Evolutionary conservation across 2,888 invertebrate species (phyloP), one percentile per base, ranked within the genome.

Genomic region (Phrixothrix hirtus): DNA sequence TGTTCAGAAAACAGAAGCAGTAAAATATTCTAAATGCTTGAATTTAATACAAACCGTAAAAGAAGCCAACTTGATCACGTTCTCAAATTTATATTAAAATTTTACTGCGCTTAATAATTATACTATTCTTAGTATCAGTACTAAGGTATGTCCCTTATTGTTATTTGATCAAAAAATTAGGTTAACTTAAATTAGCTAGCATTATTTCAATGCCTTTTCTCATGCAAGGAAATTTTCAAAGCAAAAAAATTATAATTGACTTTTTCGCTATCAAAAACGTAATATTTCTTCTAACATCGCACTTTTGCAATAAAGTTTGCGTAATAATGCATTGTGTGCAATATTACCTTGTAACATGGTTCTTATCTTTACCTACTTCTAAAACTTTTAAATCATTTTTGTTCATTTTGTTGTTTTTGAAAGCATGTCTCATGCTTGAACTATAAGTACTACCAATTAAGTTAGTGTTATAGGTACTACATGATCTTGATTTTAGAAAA

Each of bases 171-270:
- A 7, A 43, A 43, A 43, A 47, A 32, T 38, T 38, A 13, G 38
- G 46, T 38, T 47, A 39, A 39, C 11, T 31, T 39, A 45, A 45
- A 36, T 36, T 45, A 36, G 13, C 36, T 13, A 4, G 16, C 2
- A 31, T 36, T 42, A 43, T 43, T 43, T 50, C 43, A 50, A 50
- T 43, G 36, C 29, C n/a, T 14, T 43, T 43, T 50, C 49, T 43
- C 49, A 50, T 50, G 49, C 49, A 16, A 50, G 43, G 16, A 37
- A 50, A 50, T 50, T 48, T 43, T 13, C 26, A 15, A 6, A 30
- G 37, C 17, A 50, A 50, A 48, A 50, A 41, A 43, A 21, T 21
- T 26, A 25, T 43, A 50, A 50, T 50, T 31, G 37, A 50, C 36
- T 25, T 43, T 43, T 50, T 50, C 21, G 30, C 21, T 50, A 43